phyloP scores from a whole-genome alignment of 2,888 invertebrate genomes.

The Trissoscelio sp. region DNA sequence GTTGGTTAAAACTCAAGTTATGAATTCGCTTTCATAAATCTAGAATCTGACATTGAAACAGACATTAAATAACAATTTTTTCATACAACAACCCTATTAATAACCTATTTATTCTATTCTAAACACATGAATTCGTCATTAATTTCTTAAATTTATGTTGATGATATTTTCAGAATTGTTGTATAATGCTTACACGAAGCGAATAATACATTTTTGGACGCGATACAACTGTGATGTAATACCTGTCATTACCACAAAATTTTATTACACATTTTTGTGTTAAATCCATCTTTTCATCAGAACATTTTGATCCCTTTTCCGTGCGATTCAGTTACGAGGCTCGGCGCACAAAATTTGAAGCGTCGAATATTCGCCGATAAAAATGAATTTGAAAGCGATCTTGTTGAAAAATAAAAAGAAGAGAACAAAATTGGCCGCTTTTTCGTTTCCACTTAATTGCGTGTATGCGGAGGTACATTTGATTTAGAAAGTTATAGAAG shows the following conservation, averaged over 20 bases:
- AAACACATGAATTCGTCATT: no score
- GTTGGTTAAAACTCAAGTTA: no score
- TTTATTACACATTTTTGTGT: not conserved
- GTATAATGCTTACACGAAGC: conserved; percentile 8
- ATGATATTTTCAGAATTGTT: conserved; percentile 9
- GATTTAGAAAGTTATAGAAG: conserved; percentile 31
- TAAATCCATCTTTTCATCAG: not conserved
- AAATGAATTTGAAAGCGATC: conserved; percentile 1
- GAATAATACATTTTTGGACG: conserved; percentile 9
- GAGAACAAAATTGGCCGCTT: not conserved
- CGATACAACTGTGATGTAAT: not conserved
- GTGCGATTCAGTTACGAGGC: not conserved
- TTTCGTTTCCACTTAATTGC: conserved; percentile 5
- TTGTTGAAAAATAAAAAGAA: conserved; percentile 2
- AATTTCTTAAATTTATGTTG: no score
- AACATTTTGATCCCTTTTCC: not conserved
- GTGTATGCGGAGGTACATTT: not conserved
- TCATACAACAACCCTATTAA: no score
- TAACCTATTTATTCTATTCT: no score
- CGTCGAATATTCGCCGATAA: not conserved
- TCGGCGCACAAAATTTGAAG: not conserved
- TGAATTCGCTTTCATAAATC: no score
- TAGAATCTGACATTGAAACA: no score
- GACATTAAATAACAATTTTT: no score
- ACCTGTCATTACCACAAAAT: not conserved